Base-by-base conservation (phyloP, 2,797 vertebrate species). In the Rhinatrema bivittatum region DNA sequence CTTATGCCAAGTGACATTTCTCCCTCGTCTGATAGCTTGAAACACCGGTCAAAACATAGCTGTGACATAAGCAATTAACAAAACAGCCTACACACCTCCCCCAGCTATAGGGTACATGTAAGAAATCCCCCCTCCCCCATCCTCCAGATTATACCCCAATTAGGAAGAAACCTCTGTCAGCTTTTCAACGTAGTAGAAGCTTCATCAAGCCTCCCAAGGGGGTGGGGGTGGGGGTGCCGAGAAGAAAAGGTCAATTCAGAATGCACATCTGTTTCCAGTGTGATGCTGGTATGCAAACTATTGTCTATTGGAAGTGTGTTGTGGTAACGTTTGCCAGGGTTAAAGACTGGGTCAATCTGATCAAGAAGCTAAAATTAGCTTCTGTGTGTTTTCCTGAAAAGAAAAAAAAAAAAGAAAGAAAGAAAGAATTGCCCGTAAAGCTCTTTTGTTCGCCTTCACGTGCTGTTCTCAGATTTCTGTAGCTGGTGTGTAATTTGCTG, bases 341-440 rank as follows among this genome's bases (percentile, higher is more conserved):
- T 85, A 86, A 84, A 85, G 81, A 72, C 81, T 78, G 71, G 84
- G 84, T 87, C 86, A 87, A 81, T 87, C 76, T 85, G 82, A 85
- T 87, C 84, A 83, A 83, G 79, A 74, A 82, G 79, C 79, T 87
- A 87, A 85, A 86, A 85, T 84, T 86, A 87, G 84, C 83, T 88
- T 78, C 81, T 81, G 81, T 85, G 74, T 75, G 74, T 78, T 86
- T 82, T 84, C 76, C 79, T 82, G 68, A 77, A 83, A 76, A 77
- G 57, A 65, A 63, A 53, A 62, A 60, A 53, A 58, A 59, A 57
- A 65, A n/a, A n/a, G n/a, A n/a, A n/a, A n/a, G 58, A 59, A 57
- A 65, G n/a, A n/a, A n/a, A n/a, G n/a, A n/a, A 56, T 76, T n/a
- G n/a, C n/a, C 69, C 72, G 71, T 76, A 80, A 79, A 77, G 73